A percentile compares a stretch with the other conserved stretches of the same genome.
These are phyloP conservation scores for Megastigmus dorsalis DNA, from an alignment of 2,888 invertebrate genomes.

Conservation along the genomic window DNA sequence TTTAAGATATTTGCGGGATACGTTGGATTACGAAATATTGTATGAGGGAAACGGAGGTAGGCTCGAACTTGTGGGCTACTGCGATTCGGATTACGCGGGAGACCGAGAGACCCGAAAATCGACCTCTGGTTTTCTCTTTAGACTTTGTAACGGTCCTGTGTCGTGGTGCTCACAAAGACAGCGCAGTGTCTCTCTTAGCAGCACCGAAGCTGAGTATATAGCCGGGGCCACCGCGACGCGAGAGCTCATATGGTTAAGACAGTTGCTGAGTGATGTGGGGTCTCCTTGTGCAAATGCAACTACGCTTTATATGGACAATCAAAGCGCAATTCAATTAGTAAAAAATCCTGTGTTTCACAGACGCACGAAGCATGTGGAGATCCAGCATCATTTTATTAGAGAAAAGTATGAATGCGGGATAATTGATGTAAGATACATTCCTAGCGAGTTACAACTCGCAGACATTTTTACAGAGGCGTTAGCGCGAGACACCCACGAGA, in stretches of 20 bases:
- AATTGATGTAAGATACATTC: background rate
- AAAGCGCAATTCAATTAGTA: background rate
- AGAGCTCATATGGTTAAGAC: background rate
- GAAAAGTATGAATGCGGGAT: background rate
- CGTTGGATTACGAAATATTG: background rate
- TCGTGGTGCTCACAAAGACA: too few species aligned
- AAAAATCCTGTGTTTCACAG: background rate
- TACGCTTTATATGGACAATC: background rate
- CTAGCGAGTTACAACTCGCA: background rate
- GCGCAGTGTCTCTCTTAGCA: too few species aligned
- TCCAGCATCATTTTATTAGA: background rate
- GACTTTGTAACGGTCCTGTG: too few species aligned
- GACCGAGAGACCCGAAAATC: too few species aligned
- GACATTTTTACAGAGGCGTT: background rate
- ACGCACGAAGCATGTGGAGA: background rate
- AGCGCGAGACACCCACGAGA: background rate
- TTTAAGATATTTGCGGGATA: background rate
- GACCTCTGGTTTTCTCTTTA: too few species aligned
- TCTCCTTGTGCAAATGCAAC: conserved; percentile 45
- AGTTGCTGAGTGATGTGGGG: background rate
- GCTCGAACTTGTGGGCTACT: too few species aligned
- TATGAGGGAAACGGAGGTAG: background rate
- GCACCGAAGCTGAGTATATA: too few species aligned
- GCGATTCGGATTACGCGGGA: too few species aligned
- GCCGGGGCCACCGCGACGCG: too few species aligned